A percentile compares a stretch with the other conserved stretches of the same genome.
Conservation (phyloP, 2,797 vertebrate genomes). For the Ataeniobius toweri region DNA sequence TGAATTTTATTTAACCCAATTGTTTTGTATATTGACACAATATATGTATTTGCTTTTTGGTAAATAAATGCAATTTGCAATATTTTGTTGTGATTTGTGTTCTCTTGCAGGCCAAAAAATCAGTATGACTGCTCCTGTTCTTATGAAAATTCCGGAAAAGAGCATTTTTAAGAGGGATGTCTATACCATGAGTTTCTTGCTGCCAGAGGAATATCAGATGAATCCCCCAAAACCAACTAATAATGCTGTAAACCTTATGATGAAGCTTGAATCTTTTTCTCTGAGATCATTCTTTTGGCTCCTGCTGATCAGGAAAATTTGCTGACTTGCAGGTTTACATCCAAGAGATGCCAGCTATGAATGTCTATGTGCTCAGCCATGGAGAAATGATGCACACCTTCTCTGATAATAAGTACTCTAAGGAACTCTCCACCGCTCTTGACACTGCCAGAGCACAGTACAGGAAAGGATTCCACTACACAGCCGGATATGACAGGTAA, state of each 20-base stretch:
- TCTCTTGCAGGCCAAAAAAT: constrained; percentile 64
- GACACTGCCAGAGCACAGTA: constrained; percentile 49
- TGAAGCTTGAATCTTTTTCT: not conserved
- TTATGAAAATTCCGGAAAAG: constrained; percentile 49
- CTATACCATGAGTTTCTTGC: constrained; percentile 76
- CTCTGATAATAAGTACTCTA: not conserved
- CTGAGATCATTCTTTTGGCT: not conserved
- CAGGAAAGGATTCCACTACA: constrained; percentile 42
- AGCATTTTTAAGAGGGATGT: constrained; percentile 2
- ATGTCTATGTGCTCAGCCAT: constrained; percentile 64
- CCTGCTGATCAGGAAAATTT: not conserved
- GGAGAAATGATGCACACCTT: constrained; percentile 54
- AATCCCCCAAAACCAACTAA: constrained; percentile 67
- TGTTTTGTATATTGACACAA: not conserved
- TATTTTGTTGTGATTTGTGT: not conserved
- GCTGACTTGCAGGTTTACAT: constrained; percentile 70
- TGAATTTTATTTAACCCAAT: not conserved
- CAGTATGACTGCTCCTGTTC: constrained; percentile 76
- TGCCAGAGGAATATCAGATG: constrained; percentile 70
- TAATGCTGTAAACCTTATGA: not conserved
- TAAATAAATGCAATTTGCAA: not conserved
- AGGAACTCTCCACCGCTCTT: constrained; percentile 47
- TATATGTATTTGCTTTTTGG: not conserved
- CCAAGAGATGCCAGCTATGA: constrained; percentile 43
- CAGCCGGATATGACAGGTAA: constrained; percentile 79